These are phyloP conservation scores for Tipula lateralis DNA, from an alignment of 2,888 invertebrate genomes.

Conservation along the genomic window DNA sequence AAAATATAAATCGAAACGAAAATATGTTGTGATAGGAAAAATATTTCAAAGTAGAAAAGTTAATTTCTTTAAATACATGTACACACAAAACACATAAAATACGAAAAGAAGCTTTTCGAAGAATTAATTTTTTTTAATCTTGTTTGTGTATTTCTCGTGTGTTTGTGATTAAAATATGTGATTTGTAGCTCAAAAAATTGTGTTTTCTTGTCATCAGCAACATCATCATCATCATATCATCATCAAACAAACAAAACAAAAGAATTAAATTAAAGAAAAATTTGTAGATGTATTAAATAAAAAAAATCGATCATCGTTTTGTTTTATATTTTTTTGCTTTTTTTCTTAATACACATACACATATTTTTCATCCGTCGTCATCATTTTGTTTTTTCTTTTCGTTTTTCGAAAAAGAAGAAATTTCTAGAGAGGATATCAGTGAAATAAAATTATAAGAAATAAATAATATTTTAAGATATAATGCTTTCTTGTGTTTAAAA, in stretches of 20 bases:
- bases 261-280: not conserved
- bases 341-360: conserved; percentile 4
- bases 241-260: conserved; percentile 26
- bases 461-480: conserved; percentile 6
- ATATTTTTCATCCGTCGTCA: conserved; percentile 25
- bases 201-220: conserved; percentile 24
- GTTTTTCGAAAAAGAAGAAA: conserved; percentile 26
- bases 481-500: conserved; percentile 26
- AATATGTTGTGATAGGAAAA: conserved; percentile 20
- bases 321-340: conserved; percentile 20
- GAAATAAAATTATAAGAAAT: conserved; percentile 20
- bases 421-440: conserved; percentile 28
- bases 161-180: not conserved
- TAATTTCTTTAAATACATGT: not conserved
- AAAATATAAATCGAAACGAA: not conserved
- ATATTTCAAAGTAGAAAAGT: not conserved
- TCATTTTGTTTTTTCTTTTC: conserved; percentile 26
- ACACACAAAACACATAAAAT: not conserved
- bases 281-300: not conserved
- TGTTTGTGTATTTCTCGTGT: not conserved
- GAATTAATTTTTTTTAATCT: not conserved
- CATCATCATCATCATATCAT: conserved; percentile 7
- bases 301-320: conserved; percentile 29
- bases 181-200: not conserved
- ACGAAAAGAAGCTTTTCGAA: not conserved